These are phyloP conservation scores for human DNA, from an alignment of 2,113 vertebrate genomes.

Conservation along the genomic window GRCh38 chr1:175916001-175916500, in stretches of 20 bases:
- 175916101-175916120: neutral
- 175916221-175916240: neutral
- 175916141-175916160: neutral
- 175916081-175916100: neutral
- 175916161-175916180: neutral
- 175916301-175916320: neutral
- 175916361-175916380: neutral
- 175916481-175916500: neutral
- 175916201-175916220: neutral
- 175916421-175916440: too few species aligned
- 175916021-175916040: neutral
- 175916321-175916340: neutral
- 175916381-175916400: neutral
- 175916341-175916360: neutral
- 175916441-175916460: neutral
- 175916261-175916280: neutral
- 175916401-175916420: neutral
- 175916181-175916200: neutral
- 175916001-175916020: neutral
- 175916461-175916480: neutral
- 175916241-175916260: neutral
- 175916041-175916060: neutral
- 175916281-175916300: neutral
- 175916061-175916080: neutral
- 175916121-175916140: neutral